Evolutionary conservation across 2,888 invertebrate genomes (phyloP), one percentile per base, ranked within the genome.

Genomic region (Platerodrilus igneus): DNA sequence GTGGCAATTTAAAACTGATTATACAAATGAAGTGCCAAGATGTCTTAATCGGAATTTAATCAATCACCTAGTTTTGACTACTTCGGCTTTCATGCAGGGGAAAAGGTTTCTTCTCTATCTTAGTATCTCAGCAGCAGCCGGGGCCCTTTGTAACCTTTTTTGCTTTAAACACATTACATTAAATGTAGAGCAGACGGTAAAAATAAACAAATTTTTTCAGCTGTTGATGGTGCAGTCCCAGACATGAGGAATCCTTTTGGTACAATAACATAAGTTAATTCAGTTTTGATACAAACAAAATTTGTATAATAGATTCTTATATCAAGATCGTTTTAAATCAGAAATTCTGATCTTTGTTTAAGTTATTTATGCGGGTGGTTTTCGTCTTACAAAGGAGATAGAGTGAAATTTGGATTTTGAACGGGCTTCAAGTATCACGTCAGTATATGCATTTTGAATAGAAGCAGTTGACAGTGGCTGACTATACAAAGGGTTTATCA

Each of bases 41-140:
- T 39, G 16, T 26, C 32, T 39, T 39, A 39, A 39, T 33, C 21
- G 21, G 20, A 21, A 26, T 36, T 31, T 27, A 41, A 41, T 36
- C 36, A 31, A 41, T 41, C 36, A 41, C 20, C 35, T 26, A 23
- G 20, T 36, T 16, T 23, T 25, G 26, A 21, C 19, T 31, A 26
- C 36, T 38, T 43, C 43, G 34, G 34, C 40, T 36, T 39, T 40
- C 44, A 40, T 44, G 40, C 39, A 44, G 40, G 44, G 39, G 40
- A 44, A 32, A 36, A 32, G 27, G 30, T 28, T 36, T 36, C 40
- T 36, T 40, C 27, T 25, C 39, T 44, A 44, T 44, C 44, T 44
- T 36, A 31, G n/a, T n/a, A n/a, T n/a, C n/a, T n/a, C n/a, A n/a
- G n/a, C n/a, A n/a, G n/a, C n/a, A n/a, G n/a, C n/a, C n/a, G n/a